Conservation (phyloP, 2,888 invertebrate genomes). For the Aleiodes alternator region DNA sequence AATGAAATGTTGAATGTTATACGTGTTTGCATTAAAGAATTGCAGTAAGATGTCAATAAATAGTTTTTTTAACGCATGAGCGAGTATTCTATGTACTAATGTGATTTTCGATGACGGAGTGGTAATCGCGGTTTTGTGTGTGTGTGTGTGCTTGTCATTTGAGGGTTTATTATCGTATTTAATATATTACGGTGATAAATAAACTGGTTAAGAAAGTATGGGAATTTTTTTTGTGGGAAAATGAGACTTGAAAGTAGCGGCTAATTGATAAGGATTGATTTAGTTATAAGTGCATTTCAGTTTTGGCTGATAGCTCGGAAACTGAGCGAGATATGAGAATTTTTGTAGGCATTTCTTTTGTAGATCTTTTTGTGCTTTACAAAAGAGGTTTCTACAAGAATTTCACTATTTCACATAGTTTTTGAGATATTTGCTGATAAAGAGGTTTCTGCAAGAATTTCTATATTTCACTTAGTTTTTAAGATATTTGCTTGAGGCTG, state of each 20-base stretch:
- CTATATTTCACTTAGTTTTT: too few species aligned
- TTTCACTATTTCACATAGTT: too few species aligned
- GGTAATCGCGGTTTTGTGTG: conserved; percentile 3
- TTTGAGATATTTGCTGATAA: too few species aligned
- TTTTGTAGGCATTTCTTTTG: too few species aligned
- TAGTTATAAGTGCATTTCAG: neutral
- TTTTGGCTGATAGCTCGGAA: neutral
- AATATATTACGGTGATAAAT: conserved; percentile 15
- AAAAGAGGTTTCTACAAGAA: too few species aligned
- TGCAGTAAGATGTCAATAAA: conserved; percentile 21
- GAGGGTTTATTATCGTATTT: conserved; percentile 23
- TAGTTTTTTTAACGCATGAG: conserved; percentile 17
- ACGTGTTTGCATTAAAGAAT: neutral
- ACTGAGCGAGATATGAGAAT: neutral
- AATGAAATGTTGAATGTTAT: conserved; percentile 24
- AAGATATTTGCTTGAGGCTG: too few species aligned
- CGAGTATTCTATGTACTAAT: conserved; percentile 16
- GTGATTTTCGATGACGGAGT: neutral
- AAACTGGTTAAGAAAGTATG: conserved; percentile 30
- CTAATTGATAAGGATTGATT: conserved; percentile 22
- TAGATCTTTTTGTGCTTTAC: too few species aligned
- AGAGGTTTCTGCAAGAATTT: too few species aligned
- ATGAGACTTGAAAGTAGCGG: neutral
- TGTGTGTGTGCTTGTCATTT: neutral
- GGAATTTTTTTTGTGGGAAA: neutral